Base-by-base conservation (phyloP, 1,140 invertebrate species). In the Mylabris phalerata region DNA sequence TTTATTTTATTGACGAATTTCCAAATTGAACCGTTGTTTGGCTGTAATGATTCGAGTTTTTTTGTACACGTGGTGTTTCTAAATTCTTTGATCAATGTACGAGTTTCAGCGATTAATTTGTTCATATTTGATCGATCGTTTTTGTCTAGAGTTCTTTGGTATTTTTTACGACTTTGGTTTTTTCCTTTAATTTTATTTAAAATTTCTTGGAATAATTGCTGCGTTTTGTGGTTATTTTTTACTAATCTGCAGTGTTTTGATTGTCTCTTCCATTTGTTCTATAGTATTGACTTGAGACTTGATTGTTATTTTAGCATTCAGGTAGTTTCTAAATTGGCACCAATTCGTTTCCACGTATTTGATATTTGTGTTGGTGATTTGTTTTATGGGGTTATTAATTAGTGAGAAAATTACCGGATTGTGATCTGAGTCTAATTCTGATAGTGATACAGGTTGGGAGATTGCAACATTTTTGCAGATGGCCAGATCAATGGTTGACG, bases 301-400 rank as follows among this genome's bases (percentile, higher is more conserved):
- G 11, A 59, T 47, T 9, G 3, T 24, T 41, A 55, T 38, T 27
- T 39, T 45, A 6, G 6, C 3, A 24, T 59, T 40, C 4, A 59
- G 13, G 9, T 44, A 13, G 44, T 55, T 26, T 10, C 57, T 7
- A 42, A 46, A 55, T 48, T 55, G 11, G 3, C 13, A 10, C 57
- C 57, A 59, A 26, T 59, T 55, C 39, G 57, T 55, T 4, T 59
- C 42, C 45, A 40, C 27, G 27, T 47, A 59, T 9, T 3, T n/a
- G n/a, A n/a, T 19, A 9, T 39, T 44, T n/a, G 3, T 44, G 10
- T 52, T 59, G 24, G 38, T 39, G 9, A 40, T 13, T n/a, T 24
- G 10, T 42, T 42, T 42, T 5, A 19, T 3, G 3, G 4, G 49
- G 4, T 45, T n/a, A 2, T 43, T 10, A 10, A 4, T 27, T 26